Evolutionary conservation across 2,888 invertebrate species (phyloP).

Genomic region (Leistus spinibarbis): DNA sequence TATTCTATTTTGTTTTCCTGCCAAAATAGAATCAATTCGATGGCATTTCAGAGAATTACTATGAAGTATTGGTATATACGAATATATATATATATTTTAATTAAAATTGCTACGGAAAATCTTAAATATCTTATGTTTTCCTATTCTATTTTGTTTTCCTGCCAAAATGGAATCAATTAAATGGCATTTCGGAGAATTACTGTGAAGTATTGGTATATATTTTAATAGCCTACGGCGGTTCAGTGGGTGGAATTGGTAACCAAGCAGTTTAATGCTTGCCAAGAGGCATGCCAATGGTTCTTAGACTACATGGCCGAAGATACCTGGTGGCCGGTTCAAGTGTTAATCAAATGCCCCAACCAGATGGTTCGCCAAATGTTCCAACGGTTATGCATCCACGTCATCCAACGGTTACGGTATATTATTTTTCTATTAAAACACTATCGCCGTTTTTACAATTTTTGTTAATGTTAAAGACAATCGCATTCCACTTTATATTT

Average conservation of each 20-base stretch:
- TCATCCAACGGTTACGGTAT: slow-evolving; percentile 85
- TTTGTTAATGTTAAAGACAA: slow-evolving; percentile 55
- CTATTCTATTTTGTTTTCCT: too few species aligned
- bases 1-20: too few species aligned
- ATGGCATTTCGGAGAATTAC: too few species aligned
- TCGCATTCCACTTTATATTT: slow-evolving; percentile 68
- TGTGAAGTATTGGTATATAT: not conserved
- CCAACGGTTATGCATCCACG: slow-evolving; percentile 92
- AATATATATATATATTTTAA: too few species aligned
- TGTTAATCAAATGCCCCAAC: slow-evolving; percentile 92
- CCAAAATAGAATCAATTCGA: too few species aligned
- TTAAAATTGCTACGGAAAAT: too few species aligned
- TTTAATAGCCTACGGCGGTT: slow-evolving; percentile 84
- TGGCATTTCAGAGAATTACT: too few species aligned
- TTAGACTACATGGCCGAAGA: slow-evolving; percentile 91
- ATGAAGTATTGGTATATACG: too few species aligned
- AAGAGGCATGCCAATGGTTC: slow-evolving; percentile 90
- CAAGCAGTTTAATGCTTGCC: slow-evolving; percentile 92
- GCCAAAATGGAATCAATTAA: too few species aligned
- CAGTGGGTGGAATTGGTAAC: slow-evolving; percentile 95
- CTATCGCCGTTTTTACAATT: not conserved
- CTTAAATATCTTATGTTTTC: too few species aligned
- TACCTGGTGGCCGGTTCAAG: slow-evolving; percentile 95
- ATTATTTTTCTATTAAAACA: slow-evolving; percentile 36
- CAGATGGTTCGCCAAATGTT: slow-evolving; percentile 98